Percentiles rank a stretch among this genome's conserved stretches.
Evolutionary conservation across 2,113 vertebrate genomes (phyloP).

Genomic region (Brachionichthys hirsutus): DNA sequence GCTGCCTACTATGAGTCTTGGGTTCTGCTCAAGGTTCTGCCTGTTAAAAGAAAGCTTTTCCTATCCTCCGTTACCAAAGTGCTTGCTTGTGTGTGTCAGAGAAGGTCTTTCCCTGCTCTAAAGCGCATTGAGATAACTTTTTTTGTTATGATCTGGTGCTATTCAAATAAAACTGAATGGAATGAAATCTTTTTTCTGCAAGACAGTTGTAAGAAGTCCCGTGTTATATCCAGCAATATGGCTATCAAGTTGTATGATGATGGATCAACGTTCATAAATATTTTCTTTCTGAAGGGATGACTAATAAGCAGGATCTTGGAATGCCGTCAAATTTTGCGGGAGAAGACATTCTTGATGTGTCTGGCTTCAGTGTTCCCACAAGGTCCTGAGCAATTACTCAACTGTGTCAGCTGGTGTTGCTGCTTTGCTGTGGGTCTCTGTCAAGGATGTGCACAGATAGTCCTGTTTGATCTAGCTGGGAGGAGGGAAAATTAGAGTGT

Average conservation of each 20-base stretch:
- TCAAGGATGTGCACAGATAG: conserved; percentile 54
- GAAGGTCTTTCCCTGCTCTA: no score
- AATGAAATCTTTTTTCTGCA: not conserved
- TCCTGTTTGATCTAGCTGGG: conserved; percentile 58
- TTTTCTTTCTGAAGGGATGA: conserved; percentile 44
- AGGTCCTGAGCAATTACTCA: conserved; percentile 54
- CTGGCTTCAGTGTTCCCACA: conserved; percentile 50
- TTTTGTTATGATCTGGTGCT: no score
- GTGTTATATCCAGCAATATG: conserved; percentile 8
- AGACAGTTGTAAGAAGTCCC: conserved; percentile 1
- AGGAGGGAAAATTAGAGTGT: conserved; percentile 55
- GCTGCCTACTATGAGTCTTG: no score
- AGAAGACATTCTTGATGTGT: conserved; percentile 44
- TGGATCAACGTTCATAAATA: conserved; percentile 28
- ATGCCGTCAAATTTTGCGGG: conserved; percentile 46
- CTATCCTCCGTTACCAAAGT: no score
- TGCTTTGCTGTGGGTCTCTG: conserved; percentile 63
- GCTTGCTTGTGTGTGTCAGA: no score
- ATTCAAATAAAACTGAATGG: no score
- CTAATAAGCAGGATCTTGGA: conserved; percentile 55
- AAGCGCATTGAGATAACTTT: no score
- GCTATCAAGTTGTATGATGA: conserved; percentile 29
- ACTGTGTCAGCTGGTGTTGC: conserved; percentile 56
- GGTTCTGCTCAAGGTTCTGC: no score
- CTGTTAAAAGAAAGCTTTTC: no score